Evolutionary conservation across 2,113 vertebrate genomes (phyloP).

Genomic region (Mirza zaza): DNA sequence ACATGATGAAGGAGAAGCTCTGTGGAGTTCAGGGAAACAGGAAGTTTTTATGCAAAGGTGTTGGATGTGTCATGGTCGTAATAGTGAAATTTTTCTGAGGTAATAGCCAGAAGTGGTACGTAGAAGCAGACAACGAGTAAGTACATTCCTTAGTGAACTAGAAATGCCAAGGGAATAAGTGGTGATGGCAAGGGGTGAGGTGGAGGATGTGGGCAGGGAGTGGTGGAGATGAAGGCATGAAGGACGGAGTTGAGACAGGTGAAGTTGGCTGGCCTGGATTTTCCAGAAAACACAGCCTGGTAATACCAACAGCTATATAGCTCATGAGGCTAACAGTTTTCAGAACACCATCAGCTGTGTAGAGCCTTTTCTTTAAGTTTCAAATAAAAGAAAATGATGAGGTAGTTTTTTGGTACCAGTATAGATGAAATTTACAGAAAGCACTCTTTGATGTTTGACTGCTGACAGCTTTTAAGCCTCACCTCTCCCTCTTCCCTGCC

Average conservation of each 20-base stretch:
- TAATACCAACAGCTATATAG: neutral
- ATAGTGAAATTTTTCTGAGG: neutral
- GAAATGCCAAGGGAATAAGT: neutral
- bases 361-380: neutral
- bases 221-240: fast-evolving
- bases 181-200: neutral
- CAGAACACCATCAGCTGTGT: neutral
- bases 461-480: neutral
- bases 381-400: neutral
- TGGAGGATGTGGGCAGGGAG: neutral
- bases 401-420: neutral
- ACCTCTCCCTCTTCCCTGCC: neutral
- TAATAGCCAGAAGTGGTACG: neutral
- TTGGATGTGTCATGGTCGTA: no score
- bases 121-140: neutral
- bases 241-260: neutral
- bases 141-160: neutral
- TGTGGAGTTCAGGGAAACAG: neutral
- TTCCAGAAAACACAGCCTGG: neutral
- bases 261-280: neutral
- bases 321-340: neutral
- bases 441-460: neutral
- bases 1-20: fast-evolving
- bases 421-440: neutral
- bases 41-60: neutral